phyloP scores from a whole-genome alignment of 1,140 invertebrate species.

The Drosophila aff. region DNA sequence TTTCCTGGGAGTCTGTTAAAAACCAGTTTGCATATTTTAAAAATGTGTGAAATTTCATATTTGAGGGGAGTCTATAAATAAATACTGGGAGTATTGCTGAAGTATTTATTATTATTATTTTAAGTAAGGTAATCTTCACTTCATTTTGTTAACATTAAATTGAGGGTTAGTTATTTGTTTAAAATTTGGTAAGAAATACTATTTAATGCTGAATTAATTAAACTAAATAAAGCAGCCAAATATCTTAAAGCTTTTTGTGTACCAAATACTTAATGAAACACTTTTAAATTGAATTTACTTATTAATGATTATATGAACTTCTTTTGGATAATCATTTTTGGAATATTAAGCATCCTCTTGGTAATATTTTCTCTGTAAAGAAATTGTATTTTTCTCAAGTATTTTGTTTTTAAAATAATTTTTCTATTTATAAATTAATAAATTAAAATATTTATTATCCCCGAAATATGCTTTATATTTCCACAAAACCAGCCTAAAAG shows the following conservation, averaged over 20 bases:
- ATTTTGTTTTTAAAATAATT: neutral
- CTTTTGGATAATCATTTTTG: neutral
- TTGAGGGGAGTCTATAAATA: neutral
- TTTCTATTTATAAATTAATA: no score
- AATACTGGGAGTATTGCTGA: neutral
- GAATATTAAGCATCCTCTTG: neutral
- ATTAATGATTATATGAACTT: neutral
- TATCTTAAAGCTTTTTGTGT: neutral
- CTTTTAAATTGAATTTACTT: no score
- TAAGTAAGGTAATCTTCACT: neutral
- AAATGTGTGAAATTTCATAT: neutral
- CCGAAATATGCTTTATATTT: neutral
- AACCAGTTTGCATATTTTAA: neutral
- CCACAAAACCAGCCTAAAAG: neutral
- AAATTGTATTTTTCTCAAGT: neutral
- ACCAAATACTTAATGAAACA: neutral
- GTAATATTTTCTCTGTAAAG: neutral
- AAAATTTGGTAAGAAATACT: neutral
- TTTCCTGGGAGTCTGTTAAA: conserved; percentile 3
- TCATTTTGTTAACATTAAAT: neutral
- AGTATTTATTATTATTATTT: neutral
- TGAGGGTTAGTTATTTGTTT: neutral
- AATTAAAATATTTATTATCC: neutral
- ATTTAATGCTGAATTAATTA: no score
- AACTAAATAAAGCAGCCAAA: neutral